phyloP scores from a whole-genome alignment of 2,113 vertebrate genomes.

The Neofelis nebulosa region DNA sequence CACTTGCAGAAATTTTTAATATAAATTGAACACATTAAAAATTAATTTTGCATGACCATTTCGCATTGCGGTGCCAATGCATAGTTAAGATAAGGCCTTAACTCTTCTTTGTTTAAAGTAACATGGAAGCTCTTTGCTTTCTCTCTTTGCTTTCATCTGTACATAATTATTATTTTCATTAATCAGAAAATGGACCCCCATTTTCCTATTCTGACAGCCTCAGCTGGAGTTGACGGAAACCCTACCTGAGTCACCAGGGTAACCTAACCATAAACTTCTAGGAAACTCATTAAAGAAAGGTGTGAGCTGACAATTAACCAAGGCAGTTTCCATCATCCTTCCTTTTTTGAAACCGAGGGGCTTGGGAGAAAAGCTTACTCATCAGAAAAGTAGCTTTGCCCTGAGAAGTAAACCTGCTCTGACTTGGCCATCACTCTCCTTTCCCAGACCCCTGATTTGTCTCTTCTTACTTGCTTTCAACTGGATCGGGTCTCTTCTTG shows the following conservation, averaged over 20 bases:
- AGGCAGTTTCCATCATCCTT: slow-evolving; percentile 76
- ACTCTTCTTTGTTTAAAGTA: slow-evolving; percentile 91
- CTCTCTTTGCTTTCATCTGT: slow-evolving; percentile 79
- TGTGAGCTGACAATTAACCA: slow-evolving; percentile 87
- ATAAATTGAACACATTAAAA: slow-evolving; percentile 94
- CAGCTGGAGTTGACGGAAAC: slow-evolving; percentile 86
- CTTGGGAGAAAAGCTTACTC: slow-evolving; percentile 84
- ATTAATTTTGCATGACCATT: slow-evolving; percentile 94
- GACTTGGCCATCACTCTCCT: background rate
- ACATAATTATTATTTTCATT: slow-evolving; percentile 91
- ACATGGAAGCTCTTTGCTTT: slow-evolving; percentile 84
- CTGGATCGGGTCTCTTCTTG: slow-evolving; percentile 79
- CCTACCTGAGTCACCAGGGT: slow-evolving; percentile 87
- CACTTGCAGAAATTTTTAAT: slow-evolving; percentile 93
- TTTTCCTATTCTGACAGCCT: slow-evolving; percentile 82
- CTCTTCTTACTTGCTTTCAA: slow-evolving; percentile 70
- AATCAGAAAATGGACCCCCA: slow-evolving; percentile 86
- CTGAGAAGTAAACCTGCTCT: background rate
- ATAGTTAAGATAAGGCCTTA: slow-evolving; percentile 90
- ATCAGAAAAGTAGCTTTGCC: slow-evolving; percentile 77
- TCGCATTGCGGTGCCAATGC: slow-evolving; percentile 91
- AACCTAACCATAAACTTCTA: slow-evolving; percentile 90
- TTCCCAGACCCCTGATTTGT: background rate
- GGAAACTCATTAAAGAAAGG: slow-evolving; percentile 92
- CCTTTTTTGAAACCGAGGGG: background rate